Percentiles rank a stretch among this genome's conserved stretches.
phyloP scores from a whole-genome alignment of 2,113 vertebrate genomes.

The Microcebus jonahi region DNA sequence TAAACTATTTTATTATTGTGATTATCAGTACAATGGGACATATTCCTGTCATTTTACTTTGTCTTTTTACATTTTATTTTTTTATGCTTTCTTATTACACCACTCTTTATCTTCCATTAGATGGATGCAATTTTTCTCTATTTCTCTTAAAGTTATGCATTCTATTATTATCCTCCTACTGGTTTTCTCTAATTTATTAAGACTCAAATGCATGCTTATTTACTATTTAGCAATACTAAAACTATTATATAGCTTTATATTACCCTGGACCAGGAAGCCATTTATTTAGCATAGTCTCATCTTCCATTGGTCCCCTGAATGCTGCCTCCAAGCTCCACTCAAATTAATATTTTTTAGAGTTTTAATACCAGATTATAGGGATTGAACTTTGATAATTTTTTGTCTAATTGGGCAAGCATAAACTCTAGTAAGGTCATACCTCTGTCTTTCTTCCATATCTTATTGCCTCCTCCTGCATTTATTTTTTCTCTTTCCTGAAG shows the following conservation, averaged over 20 bases:
- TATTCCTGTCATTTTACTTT: neutral
- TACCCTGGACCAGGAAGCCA: neutral
- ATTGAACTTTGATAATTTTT: neutral
- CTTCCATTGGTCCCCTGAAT: neutral
- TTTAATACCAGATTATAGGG: neutral
- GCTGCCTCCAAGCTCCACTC: neutral
- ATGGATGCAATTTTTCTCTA: neutral
- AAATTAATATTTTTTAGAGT: neutral
- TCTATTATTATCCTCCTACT: neutral
- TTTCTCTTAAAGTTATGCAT: neutral
- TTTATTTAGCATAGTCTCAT: no score
- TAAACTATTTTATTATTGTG: neutral
- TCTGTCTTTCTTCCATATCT: neutral
- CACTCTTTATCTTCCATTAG: neutral
- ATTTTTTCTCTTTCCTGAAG: neutral
- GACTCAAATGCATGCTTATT: neutral
- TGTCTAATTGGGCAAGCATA: neutral
- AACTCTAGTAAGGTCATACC: neutral
- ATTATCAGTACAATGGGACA: neutral
- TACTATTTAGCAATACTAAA: neutral
- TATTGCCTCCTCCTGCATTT: neutral
- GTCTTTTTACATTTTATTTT: neutral
- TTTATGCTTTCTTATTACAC: neutral
- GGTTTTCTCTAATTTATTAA: neutral
- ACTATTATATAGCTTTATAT: neutral